Evolutionary conservation across 2,888 invertebrate species (phyloP).

Genomic region (Strigamia crassipes): DNA sequence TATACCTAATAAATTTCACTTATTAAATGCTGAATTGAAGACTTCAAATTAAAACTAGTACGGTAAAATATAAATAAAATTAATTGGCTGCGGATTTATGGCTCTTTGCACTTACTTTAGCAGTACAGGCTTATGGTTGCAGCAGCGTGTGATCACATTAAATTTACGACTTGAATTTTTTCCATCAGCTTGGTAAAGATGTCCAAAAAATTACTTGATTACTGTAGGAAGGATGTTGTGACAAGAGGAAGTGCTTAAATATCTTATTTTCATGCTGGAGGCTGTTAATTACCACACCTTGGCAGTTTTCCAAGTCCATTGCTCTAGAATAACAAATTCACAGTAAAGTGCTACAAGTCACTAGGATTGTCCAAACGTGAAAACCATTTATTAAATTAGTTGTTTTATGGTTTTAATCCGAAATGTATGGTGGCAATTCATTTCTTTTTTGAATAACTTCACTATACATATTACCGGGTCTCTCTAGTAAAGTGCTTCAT

Average conservation of each 20-base stretch:
- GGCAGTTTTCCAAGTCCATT: slow-evolving; percentile 15
- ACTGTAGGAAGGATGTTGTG: slow-evolving; percentile 38
- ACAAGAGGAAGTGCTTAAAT: slow-evolving; percentile 37
- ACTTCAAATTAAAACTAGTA: not conserved
- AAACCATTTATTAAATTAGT: not conserved
- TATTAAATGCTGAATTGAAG: not conserved
- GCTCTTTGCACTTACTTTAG: not conserved
- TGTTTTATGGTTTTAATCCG: not conserved
- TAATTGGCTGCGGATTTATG: slow-evolving; percentile 10
- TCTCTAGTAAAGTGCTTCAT: too few species aligned
- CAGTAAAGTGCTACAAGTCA: slow-evolving; percentile 18
- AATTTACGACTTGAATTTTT: not conserved
- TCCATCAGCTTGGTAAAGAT: not conserved
- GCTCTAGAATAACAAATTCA: slow-evolving; percentile 19
- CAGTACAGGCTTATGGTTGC: not conserved
- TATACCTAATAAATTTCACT: slow-evolving; percentile 6
- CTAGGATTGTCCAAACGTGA: not conserved
- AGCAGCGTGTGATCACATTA: not conserved
- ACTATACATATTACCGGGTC: too few species aligned
- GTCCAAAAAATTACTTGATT: not conserved
- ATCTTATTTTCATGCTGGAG: slow-evolving; percentile 29
- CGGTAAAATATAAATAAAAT: slow-evolving; percentile 1
- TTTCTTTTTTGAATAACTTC: too few species aligned
- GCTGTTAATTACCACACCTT: slow-evolving; percentile 31
- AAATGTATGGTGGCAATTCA: too few species aligned